Conservation (phyloP, 2,113 vertebrate genomes). For the Erythrolamprus reginae region DNA sequence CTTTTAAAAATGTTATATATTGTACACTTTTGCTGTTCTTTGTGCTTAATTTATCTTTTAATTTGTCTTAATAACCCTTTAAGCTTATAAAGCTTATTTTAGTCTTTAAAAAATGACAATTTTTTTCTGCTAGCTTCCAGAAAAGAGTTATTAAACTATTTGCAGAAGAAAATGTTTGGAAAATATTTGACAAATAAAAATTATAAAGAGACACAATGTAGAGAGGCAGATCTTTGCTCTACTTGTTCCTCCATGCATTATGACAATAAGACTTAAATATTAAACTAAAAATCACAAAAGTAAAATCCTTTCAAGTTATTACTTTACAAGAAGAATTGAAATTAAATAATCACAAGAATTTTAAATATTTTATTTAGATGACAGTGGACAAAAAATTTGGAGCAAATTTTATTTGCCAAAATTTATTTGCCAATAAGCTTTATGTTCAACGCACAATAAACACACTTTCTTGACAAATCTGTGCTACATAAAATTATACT, state of each 20-base stretch:
- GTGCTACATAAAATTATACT: neutral
- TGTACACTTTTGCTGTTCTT: neutral
- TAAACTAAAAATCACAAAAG: neutral
- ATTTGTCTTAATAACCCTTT: neutral
- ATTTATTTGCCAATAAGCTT: neutral
- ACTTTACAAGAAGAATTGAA: neutral
- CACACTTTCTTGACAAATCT: neutral
- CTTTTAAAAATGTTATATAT: neutral
- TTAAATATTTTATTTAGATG: slow-evolving; percentile 1
- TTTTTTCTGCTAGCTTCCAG: neutral
- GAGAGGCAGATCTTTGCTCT: neutral
- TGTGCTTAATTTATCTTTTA: neutral
- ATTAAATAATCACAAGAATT: neutral
- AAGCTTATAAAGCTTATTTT: neutral
- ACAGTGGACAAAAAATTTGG: neutral
- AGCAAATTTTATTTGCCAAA: neutral
- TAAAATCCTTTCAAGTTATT: neutral
- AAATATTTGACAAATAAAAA: neutral
- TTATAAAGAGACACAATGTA: neutral
- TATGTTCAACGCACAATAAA: neutral
- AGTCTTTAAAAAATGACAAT: neutral
- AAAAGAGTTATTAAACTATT: neutral
- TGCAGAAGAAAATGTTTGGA: neutral
- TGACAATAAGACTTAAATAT: neutral
- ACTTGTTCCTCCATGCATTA: neutral